Evolutionary conservation across 2,888 invertebrate genomes (phyloP), one percentile per base, ranked within the genome.

Genomic region (Sphecodes monilicornis): DNA sequence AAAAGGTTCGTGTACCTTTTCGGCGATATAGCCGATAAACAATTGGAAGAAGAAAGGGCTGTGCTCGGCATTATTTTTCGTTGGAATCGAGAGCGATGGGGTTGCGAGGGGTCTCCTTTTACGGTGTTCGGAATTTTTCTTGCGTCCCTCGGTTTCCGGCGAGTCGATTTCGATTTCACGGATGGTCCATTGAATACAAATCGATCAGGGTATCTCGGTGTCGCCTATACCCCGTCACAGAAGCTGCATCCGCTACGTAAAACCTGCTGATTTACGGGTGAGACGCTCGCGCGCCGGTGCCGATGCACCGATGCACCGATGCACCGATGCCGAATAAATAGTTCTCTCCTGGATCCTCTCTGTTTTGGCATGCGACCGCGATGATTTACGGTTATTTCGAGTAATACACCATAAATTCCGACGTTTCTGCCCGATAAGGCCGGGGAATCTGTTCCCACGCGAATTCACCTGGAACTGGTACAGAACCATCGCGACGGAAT

Each of bases 201-300:
- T 89, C 89, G 85, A 80, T 79, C 84, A 70, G 68, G 64, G 26
- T 50, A 79, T 77, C 64, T n/a, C 70, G 60, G 71, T 83, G 80
- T 83, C 83, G 66, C 66, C 76, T 78, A 57, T 66, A 39, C 64
- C 64, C 50, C 73, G 73, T 82, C 84, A 60, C 72, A 29, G 50
- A 69, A 68, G 11, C 72, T 46, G 68, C 75, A 41, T 75, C 64
- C 71, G 11, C 68, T 74, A 66, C 36, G 76, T 77, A 77, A 78
- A 81, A 78, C 76, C 43, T 72, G 57, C 84, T 88, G 88, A 88
- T 88, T 88, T 88, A 88, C 84, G 76, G 78, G 32, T 18, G 78
- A 26, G 46, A 50, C 74, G 13, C 26, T 57, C 57, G 57, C 26
- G 16, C 26, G 26, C 11, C 50, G n/a, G 2, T 11, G 4, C 43